Evolutionary conservation across 2,888 invertebrate genomes (phyloP).

Genomic region (Dasysyrphus tricinctus): DNA sequence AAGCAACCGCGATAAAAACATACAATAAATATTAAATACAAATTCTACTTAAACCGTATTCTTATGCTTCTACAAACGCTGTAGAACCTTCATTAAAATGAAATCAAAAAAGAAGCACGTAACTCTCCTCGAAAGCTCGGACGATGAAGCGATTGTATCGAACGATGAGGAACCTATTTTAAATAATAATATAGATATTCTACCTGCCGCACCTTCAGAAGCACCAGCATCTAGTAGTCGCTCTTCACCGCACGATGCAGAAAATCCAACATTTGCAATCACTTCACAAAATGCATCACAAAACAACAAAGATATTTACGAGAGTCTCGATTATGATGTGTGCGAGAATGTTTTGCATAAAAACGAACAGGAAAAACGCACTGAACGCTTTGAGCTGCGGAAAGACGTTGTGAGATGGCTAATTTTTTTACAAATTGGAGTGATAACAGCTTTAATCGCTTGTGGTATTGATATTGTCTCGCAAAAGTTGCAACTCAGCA

Average conservation of each 20-base stretch:
- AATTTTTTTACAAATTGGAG: constrained; percentile 95
- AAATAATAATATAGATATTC: not conserved
- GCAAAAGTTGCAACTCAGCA: too few relatives aligned
- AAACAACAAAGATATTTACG: constrained; percentile 52
- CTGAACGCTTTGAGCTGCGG: constrained; percentile 88
- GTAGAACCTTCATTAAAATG: not conserved
- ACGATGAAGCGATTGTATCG: not conserved
- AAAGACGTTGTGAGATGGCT: constrained; percentile 96
- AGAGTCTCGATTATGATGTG: constrained; percentile 96
- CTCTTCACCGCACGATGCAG: constrained; percentile 21
- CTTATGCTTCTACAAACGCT: not conserved
- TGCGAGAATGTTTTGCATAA: constrained; percentile 94
- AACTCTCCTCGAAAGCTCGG: not conserved
- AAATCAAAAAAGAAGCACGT: not conserved
- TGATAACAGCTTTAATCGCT: constrained; percentile 92
- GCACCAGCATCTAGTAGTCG: not conserved
- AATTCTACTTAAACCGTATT: not conserved
- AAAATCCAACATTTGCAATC: constrained; percentile 62
- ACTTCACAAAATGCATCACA: constrained; percentile 39
- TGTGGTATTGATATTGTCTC: constrained; percentile 94
- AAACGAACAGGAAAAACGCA: constrained; percentile 89
- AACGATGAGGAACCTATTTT: not conserved
- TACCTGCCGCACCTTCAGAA: constrained; percentile 40
- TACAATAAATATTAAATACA: not conserved
- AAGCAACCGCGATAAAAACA: too few relatives aligned